Base-by-base conservation (phyloP, 1,140 invertebrate species). In the Drosophila asahinai region DNA sequence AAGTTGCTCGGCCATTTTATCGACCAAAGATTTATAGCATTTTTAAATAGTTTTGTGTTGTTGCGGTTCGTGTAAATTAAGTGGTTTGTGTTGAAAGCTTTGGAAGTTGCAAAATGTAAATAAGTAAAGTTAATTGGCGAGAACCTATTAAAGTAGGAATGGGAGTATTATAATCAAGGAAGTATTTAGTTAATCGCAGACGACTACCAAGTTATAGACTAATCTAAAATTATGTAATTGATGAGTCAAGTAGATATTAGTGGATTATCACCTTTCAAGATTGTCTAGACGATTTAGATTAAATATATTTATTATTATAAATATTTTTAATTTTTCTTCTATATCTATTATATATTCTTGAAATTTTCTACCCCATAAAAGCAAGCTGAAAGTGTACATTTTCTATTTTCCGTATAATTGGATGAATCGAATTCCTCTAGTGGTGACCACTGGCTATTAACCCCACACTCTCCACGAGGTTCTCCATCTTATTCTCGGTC, bases 21-120 rank as follows among this genome's bases (percentile, higher is more conserved):
- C 71, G 81, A 74, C 54, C 51, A 6, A 68, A 86, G 79, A 89
- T 89, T 89, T 86, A 89, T 89, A 47, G 80, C 62, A 74, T 77
- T 91, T 86, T 81, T 73, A 73, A 89, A 84, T 84, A 72, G 55
- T 73, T 83, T 77, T 78, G 52, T 60, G 58, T 61, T 51, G 42
- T 63, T 48, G 40, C 52, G 43, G 40, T 51, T 64, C 25, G 45
- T 67, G 62, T 60, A 63, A 57, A 64, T 77, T 48, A 55, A 74
- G 42, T 72, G 55, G 55, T 60, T 63, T 60, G 70, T 22, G 65
- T 64, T 80, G 81, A 86, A 74, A 81, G 78, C 67, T 81, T 73
- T 62, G 49, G 14, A 62, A 70, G 36, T 70, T 54, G 45, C 25
- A 76, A 64, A 77, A 77, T 62, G 55, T 67, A 77, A 77, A 75